Percentiles rank a stretch among this genome's conserved stretches.
These are phyloP conservation scores for Acleris literana DNA, from an alignment of 2,888 invertebrate species.

Conservation along the genomic window DNA sequence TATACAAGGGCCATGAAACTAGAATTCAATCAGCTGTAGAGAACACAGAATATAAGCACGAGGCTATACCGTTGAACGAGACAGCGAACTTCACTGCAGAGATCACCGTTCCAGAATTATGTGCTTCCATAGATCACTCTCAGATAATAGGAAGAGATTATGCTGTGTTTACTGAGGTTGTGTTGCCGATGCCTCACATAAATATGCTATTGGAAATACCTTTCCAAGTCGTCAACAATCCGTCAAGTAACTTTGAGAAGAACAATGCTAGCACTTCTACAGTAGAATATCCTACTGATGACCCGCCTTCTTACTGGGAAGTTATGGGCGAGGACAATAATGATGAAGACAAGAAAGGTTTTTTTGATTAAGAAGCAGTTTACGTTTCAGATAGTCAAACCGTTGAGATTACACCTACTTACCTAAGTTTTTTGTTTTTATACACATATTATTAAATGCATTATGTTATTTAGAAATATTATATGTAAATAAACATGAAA, in stretches of 20 bases:
- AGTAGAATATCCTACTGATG: not conserved
- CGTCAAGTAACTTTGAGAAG: not conserved
- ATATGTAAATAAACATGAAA: too few relatives aligned
- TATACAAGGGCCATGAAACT: not conserved
- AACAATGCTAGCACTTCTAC: not conserved
- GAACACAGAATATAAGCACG: too few relatives aligned
- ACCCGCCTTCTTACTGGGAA: constrained; percentile 25
- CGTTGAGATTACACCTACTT: too few relatives aligned
- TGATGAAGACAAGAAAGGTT: not conserved
- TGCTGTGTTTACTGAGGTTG: constrained; percentile 5
- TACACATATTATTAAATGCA: too few relatives aligned
- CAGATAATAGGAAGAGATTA: constrained; percentile 21
- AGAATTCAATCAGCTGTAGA: too few relatives aligned
- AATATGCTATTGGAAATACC: constrained; percentile 23
- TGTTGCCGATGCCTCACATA: constrained; percentile 15
- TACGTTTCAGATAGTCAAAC: too few relatives aligned
- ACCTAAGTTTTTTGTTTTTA: too few relatives aligned
- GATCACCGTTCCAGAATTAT: constrained; percentile 14
- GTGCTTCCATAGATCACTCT: constrained; percentile 24
- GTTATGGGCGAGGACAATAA: constrained; percentile 20
- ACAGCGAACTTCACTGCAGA: constrained; percentile 8
- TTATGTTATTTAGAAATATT: too few relatives aligned
- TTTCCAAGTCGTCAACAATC: constrained; percentile 21
- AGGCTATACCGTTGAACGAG: not conserved
- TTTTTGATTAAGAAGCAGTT: too few relatives aligned